A percentile compares a stretch with the other conserved stretches of the same genome.
These are phyloP conservation scores for Synodontis membranacea DNA, from an alignment of 2,113 vertebrate genomes.

Conservation along the genomic window DNA sequence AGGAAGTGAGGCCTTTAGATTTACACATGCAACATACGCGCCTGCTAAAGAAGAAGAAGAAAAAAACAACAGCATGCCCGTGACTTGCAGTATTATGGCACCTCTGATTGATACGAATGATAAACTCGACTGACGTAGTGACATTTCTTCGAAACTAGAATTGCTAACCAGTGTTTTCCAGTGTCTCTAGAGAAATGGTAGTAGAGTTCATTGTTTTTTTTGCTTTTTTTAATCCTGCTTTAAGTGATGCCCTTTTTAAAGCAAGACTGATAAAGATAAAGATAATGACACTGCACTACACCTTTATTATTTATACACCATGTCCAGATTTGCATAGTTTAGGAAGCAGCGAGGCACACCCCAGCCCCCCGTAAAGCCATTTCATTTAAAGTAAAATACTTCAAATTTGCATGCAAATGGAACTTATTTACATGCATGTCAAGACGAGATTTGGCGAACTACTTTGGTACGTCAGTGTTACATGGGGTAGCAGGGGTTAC, in stretches of 20 bases:
- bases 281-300: neutral
- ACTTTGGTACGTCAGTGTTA: neutral
- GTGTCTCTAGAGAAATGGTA: neutral
- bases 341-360: neutral
- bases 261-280: neutral
- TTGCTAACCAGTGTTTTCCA: neutral
- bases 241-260: neutral
- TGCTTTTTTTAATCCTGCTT: neutral
- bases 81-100: neutral
- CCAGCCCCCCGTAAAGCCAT: neutral
- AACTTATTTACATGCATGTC: neutral
- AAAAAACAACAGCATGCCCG: neutral
- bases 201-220: neutral
- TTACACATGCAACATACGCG: neutral
- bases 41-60: neutral
- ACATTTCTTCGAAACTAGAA: neutral
- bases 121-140: neutral
- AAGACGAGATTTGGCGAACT: neutral
- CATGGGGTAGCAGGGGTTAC: neutral
- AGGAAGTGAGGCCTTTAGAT: neutral
- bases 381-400: neutral
- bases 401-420: neutral
- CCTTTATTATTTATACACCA: neutral
- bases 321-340: neutral
- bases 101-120: neutral